Percentiles rank a stretch among this genome's conserved stretches.
Conservation (phyloP, 1,140 invertebrate genomes). For the Drosophila triauraria region DNA sequence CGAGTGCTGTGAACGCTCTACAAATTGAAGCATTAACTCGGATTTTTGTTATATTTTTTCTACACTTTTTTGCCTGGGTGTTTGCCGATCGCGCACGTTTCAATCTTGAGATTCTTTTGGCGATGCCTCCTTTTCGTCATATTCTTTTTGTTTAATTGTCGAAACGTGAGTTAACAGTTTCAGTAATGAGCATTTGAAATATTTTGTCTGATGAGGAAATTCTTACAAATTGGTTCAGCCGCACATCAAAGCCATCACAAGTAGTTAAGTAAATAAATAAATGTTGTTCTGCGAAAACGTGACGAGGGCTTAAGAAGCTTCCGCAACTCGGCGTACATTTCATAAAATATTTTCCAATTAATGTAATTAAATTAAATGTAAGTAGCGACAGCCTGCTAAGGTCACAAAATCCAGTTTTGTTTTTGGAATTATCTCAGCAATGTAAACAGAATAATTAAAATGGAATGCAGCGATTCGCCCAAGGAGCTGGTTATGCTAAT, state of each 20-base stretch:
- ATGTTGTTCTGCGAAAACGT: conserved; percentile 44
- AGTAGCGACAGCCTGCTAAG: conserved; percentile 28
- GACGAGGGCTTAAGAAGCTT: conserved; percentile 43
- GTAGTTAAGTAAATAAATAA: conserved; percentile 58
- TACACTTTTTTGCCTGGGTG: conserved; percentile 45
- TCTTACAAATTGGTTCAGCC: conserved; percentile 71
- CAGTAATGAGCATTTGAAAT: conserved; percentile 67
- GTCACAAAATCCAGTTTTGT: conserved; percentile 53
- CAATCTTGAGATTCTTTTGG: conserved; percentile 64
- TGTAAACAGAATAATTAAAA: conserved; percentile 65
- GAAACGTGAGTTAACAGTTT: conserved; percentile 80
- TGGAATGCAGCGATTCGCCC: conserved; percentile 30
- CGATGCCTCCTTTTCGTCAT: conserved; percentile 32
- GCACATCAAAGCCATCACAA: conserved; percentile 26
- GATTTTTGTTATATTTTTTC: conserved; percentile 35
- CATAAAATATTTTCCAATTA: conserved; percentile 34
- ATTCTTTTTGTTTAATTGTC: conserved; percentile 61
- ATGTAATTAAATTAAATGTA: conserved; percentile 52
- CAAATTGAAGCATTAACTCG: conserved; percentile 57
- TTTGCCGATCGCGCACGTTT: conserved; percentile 70
- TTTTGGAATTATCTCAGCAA: conserved; percentile 12
- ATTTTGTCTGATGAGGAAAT: conserved; percentile 65
- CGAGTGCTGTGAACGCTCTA: conserved; percentile 47
- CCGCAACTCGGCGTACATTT: conserved; percentile 28
- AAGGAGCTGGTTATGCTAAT: conserved; percentile 66